Evolutionary conservation across 2,888 invertebrate genomes (phyloP).

Genomic region (Allophyes oxyacanthae): DNA sequence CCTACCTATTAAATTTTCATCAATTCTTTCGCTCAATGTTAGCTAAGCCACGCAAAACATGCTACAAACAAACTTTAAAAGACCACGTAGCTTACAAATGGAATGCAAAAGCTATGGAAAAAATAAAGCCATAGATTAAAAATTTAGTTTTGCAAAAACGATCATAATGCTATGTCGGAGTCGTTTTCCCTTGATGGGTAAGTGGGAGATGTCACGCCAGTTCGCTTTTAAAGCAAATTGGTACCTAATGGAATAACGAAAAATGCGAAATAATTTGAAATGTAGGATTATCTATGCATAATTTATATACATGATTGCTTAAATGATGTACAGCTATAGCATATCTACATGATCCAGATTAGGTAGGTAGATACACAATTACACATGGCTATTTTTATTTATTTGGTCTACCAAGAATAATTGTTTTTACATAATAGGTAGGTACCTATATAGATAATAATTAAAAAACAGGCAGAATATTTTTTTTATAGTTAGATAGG

Average conservation of each 20-base stretch:
- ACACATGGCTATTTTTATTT: too few species aligned
- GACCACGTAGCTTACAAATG: conserved; percentile 11
- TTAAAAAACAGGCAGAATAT: too few species aligned
- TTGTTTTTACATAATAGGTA: too few species aligned
- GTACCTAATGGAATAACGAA: background rate
- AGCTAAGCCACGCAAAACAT: conserved; percentile 25
- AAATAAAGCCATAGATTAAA: conserved; percentile 44
- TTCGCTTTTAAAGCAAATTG: conserved; percentile 26
- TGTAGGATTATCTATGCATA: background rate
- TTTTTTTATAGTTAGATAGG: too few species aligned
- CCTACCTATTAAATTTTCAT: too few species aligned
- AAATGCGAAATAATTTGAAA: background rate
- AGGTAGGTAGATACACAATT: too few species aligned
- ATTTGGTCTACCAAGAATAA: too few species aligned
- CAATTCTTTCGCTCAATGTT: conserved; percentile 20
- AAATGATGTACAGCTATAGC: too few species aligned
- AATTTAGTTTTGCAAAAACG: conserved; percentile 29
- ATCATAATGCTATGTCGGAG: conserved; percentile 16
- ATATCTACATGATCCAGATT: too few species aligned
- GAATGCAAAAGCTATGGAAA: conserved; percentile 25
- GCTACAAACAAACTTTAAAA: conserved; percentile 29
- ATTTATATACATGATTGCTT: too few species aligned
- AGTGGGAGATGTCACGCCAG: conserved; percentile 49
- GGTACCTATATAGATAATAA: too few species aligned
- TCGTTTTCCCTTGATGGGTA: conserved; percentile 31